Base-by-base conservation (phyloP, 2,113 vertebrate species). In the Junco hyemalis region DNA sequence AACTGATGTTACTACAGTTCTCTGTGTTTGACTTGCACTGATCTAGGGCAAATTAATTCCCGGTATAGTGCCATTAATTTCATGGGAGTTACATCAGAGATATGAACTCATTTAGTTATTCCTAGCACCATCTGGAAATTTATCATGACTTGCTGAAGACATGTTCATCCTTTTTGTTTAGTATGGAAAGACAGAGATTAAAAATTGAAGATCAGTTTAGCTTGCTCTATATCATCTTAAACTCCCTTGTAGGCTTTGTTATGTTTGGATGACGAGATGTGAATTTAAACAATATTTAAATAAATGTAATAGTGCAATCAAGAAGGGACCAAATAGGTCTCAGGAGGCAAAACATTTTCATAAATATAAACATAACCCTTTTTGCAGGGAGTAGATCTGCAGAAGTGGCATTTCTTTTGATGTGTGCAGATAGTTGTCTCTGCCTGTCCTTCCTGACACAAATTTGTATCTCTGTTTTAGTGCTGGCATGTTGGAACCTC, bases 261-360 rank as follows among this genome's bases (percentile, higher is more conserved):
- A 54, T 85, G 45, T 91, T 95, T 94, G 59, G 54, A 63, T 70
- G 47, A 48, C 0, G 1, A 91, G 66, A 90, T 50, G 9, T 59
- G 33, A 94, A 95, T 95, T 95, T 94, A 93, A 92, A 86, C 72
- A 92, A 70, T 91, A 80, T 95, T 96, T 95, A 88, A 95, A 68
- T 80, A 91, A 94, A 54, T 0, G 0, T 73, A 95, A 68, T 59
- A 74, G 8, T 60, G 15, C 56, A 83, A 56, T 88, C 66, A 80
- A 47, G 29, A 82, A 91, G 80, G 65, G 19, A 81, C 29, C 28
- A 61, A 96, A 80, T 51, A 88, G 31, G 29, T 48, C 63, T 93
- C 74, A 81, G 61, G 71, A 80, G 51, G 14, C 59, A 91, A 89
- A 94, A 73, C 13, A 77, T 44, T 73, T 82, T 86, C 13, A 54